Evolutionary conservation across 1,140 invertebrate genomes (phyloP).

Genomic region (Heliconius himera): DNA sequence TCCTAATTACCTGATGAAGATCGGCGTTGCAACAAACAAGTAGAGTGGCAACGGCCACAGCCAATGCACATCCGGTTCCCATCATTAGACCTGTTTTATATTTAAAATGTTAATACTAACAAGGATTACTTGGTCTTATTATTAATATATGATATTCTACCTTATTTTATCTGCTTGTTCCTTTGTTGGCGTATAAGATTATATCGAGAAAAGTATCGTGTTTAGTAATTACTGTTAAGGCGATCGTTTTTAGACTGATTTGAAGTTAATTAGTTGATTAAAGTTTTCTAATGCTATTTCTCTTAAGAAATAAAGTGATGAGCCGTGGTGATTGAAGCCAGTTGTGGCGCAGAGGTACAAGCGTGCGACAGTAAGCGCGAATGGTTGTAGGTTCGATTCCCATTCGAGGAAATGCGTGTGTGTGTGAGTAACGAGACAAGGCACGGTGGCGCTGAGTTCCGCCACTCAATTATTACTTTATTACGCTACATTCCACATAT

Average conservation of each 20-base stretch:
- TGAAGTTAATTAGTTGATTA: not conserved
- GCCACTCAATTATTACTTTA: no score
- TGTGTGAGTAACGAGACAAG: no score
- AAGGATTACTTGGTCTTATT: not conserved
- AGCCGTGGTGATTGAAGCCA: no score
- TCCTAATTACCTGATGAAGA: conserved; percentile 57
- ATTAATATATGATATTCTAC: no score
- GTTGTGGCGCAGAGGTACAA: no score
- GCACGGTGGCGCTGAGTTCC: no score
- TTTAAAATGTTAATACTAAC: not conserved
- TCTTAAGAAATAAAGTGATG: not conserved
- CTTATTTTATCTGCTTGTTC: no score
- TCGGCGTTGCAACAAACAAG: conserved; percentile 64
- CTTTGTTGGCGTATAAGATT: not conserved
- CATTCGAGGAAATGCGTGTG: no score
- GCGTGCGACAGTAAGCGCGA: no score
- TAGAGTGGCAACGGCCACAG: conserved; percentile 56
- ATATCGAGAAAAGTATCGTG: not conserved
- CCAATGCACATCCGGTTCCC: conserved; percentile 55
- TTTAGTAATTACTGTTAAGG: not conserved
- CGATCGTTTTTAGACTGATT: not conserved
- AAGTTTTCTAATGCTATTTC: not conserved
- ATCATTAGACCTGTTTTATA: conserved; percentile 52
- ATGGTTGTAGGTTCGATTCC: no score
- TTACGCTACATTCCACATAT: no score